These are phyloP conservation scores for Calyptomena viridis DNA, from an alignment of 2,113 vertebrate genomes.

Conservation along the genomic window DNA sequence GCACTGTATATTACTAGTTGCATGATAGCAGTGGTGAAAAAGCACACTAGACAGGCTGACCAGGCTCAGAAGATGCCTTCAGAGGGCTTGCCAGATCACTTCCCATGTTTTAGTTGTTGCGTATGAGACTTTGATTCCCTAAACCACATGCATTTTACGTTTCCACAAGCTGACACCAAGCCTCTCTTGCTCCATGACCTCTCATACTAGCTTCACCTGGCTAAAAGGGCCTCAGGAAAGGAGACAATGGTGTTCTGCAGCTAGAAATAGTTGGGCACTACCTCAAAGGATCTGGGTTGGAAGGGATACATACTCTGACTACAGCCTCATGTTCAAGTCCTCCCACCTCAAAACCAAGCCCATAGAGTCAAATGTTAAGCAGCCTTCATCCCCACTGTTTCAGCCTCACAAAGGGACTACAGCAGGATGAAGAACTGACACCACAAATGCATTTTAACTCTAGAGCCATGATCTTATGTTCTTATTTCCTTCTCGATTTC, in stretches of 20 bases:
- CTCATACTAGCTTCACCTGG: not conserved
- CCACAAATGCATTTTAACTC: not conserved
- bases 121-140: not conserved
- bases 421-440: not conserved
- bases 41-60: no score
- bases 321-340: not conserved
- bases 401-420: not conserved
- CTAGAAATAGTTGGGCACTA: not conserved
- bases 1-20: not conserved
- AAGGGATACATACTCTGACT: not conserved
- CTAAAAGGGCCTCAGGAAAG: not conserved
- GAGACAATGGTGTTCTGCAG: not conserved
- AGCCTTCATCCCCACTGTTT: not conserved
- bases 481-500: not conserved
- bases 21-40: not conserved
- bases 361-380: not conserved
- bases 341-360: not conserved
- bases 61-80: not conserved
- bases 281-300: not conserved
- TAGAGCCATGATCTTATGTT: not conserved
- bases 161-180: not conserved
- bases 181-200: not conserved
- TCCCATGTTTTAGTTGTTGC: not conserved
- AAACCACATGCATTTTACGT: not conserved
- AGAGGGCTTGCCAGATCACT: not conserved